These are phyloP conservation scores for Alces alces DNA, from an alignment of 2,113 vertebrate genomes.

Conservation along the genomic window DNA sequence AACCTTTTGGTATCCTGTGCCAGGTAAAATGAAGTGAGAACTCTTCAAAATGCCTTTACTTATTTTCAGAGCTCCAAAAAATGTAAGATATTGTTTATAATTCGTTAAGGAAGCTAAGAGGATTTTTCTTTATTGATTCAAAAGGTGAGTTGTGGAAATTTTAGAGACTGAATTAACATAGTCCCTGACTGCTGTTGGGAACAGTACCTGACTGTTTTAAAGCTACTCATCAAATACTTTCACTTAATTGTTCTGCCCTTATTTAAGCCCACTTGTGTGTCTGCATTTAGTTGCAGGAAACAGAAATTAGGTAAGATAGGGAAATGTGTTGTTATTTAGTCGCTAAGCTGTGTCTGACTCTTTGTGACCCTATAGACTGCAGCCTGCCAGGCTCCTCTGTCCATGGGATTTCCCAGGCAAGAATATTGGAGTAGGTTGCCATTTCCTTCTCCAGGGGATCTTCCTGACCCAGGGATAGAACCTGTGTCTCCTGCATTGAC, in stretches of 20 bases:
- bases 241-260: background rate
- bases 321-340: background rate
- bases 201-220: background rate
- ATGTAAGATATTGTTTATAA: background rate
- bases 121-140: background rate
- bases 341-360: background rate
- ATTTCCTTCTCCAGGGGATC: background rate
- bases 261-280: background rate
- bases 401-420: background rate
- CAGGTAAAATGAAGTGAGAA: background rate
- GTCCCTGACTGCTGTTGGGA: background rate
- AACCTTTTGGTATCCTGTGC: background rate
- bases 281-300: constrained; percentile 4
- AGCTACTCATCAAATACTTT: background rate
- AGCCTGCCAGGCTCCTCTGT: background rate
- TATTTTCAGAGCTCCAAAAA: background rate
- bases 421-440: background rate
- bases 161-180: background rate
- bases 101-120: background rate
- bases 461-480: background rate
- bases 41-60: background rate
- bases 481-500: background rate
- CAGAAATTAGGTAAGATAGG: background rate
- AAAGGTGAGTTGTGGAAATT: background rate
- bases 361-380: background rate